phyloP scores from a whole-genome alignment of 2,888 invertebrate species.

The Eulithis testata region DNA sequence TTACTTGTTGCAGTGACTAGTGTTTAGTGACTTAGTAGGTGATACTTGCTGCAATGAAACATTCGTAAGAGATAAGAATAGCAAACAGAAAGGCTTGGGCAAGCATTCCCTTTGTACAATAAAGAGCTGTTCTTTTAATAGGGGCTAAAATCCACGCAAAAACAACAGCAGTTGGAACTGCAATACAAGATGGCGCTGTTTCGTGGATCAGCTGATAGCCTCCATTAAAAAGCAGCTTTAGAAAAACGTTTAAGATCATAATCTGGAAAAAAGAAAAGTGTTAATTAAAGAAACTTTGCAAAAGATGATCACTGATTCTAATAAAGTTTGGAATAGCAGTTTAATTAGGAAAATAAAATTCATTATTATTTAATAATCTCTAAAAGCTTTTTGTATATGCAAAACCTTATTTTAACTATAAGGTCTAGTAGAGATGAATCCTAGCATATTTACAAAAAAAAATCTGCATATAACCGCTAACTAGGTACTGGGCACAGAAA shows the following conservation, averaged over 20 bases:
- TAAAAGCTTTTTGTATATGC: no score
- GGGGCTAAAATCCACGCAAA: conserved; percentile 27
- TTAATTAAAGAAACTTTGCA: conserved; percentile 19
- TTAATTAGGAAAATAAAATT: not conserved
- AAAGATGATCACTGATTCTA: conserved; percentile 6
- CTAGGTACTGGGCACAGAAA: not conserved
- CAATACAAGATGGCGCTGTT: conserved; percentile 21
- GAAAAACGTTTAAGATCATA: conserved; percentile 32
- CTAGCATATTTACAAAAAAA: no score
- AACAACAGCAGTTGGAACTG: conserved; percentile 17
- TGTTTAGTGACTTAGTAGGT: conserved; percentile 83
- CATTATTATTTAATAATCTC: no score
- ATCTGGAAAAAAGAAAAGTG: conserved; percentile 50
- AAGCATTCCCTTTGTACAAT: conserved; percentile 56
- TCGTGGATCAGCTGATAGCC: conserved; percentile 10
- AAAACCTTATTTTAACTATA: no score
- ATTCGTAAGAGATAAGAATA: conserved; percentile 74
- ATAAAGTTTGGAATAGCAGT: not conserved
- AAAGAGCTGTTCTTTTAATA: conserved; percentile 22
- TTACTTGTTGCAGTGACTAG: conserved; percentile 78
- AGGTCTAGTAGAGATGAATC: no score
- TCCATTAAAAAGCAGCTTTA: conserved; percentile 37
- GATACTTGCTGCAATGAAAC: conserved; percentile 83
- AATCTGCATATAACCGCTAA: no score
- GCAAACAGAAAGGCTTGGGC: conserved; percentile 62